These are phyloP conservation scores for Clunio marinus DNA, from an alignment of 2,888 invertebrate species.

Conservation along the genomic window DNA sequence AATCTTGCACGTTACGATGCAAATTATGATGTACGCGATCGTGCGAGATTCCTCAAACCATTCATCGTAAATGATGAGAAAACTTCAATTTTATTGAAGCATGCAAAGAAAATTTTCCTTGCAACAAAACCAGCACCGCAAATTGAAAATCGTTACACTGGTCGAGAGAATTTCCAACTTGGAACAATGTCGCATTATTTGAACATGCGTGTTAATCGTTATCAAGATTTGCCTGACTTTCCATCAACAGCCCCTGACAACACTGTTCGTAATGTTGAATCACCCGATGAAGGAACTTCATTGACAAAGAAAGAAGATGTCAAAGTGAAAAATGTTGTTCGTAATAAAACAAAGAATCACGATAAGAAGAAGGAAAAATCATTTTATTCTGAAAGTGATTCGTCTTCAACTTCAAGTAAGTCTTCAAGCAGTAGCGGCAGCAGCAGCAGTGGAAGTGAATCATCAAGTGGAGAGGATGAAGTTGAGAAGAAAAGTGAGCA, in stretches of 20 bases:
- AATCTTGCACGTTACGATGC: conserved; percentile 94
- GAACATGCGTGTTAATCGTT: conserved; percentile 78
- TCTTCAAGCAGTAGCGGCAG: conserved; percentile 42
- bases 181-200: conserved; percentile 94
- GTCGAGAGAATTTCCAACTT: conserved; percentile 82
- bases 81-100: conserved; percentile 57
- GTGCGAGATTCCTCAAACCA: conserved; percentile 82
- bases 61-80: conserved; percentile 64
- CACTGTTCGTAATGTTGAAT: conserved; percentile 69
- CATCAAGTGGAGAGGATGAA: conserved; percentile 52
- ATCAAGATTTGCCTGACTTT: conserved; percentile 81
- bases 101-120: conserved; percentile 80
- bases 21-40: conserved; percentile 95
- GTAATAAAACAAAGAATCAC: conserved; percentile 42
- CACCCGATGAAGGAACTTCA: conserved; percentile 46
- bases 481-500: not conserved
- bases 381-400: conserved; percentile 60
- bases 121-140: conserved; percentile 92
- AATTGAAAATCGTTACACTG: conserved; percentile 77
- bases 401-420: conserved; percentile 45
- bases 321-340: conserved; percentile 39
- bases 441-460: conserved; percentile 56
- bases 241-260: conserved; percentile 73
- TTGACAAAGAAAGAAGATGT: conserved; percentile 12
- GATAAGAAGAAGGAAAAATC: conserved; percentile 55